Conservation (phyloP, 92 coral and sea anemone genomes). For the Phenganax marumi region DNA sequence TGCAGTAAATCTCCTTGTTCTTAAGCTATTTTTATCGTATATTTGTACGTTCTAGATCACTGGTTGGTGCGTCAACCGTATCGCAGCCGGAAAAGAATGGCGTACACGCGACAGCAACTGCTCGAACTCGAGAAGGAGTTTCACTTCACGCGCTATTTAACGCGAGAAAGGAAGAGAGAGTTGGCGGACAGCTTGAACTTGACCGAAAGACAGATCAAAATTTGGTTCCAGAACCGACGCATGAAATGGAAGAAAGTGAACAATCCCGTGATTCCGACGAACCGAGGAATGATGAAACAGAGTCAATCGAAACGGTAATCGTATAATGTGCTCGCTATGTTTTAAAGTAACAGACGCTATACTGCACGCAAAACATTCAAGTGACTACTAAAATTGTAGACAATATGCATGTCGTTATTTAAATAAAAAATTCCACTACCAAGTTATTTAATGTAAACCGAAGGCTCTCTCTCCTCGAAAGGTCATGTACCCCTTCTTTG, state of each 20-base stretch:
- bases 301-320: constrained; percentile 41
- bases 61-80: constrained; percentile 97
- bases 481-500: not conserved
- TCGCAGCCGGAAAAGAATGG: constrained; percentile 90
- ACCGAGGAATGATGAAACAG: constrained; percentile 81
- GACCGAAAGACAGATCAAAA: constrained; percentile 95
- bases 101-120: constrained; percentile 88
- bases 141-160: constrained; percentile 93
- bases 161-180: constrained; percentile 93
- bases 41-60: constrained; percentile 17
- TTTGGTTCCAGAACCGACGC: constrained; percentile 99
- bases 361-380: not conserved
- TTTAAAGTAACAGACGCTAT: not conserved
- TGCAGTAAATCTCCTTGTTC: not conserved
- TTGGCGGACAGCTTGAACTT: constrained; percentile 79
- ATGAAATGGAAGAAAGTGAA: constrained; percentile 99
- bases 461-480: constrained; percentile 1
- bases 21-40: not conserved
- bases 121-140: constrained; percentile 96
- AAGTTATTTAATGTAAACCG: not conserved
- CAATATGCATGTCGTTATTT: constrained; percentile 13
- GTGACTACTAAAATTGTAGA: not conserved
- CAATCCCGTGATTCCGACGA: constrained; percentile 97
- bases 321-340: constrained; percentile 17
- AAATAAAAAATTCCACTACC: constrained; percentile 10